Evolutionary conservation across 2,113 vertebrate species (phyloP), one percentile per base, ranked within the genome.

Genomic region (Catagonus wagneri): DNA sequence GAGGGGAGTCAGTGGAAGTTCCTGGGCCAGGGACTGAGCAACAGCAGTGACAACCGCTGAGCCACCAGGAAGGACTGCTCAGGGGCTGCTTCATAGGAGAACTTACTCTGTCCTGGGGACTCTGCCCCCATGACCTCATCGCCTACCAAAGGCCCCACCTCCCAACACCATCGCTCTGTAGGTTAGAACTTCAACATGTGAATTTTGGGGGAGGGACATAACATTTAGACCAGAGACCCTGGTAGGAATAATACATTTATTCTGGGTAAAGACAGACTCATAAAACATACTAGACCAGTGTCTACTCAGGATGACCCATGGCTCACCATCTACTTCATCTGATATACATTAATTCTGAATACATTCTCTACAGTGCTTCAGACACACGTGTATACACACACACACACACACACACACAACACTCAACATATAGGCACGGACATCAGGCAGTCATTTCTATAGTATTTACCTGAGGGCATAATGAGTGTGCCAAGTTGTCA

Each of bases 401-500:
- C 54, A 54, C 11, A 52, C 23, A 54, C 52, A 85, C 13, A 54
- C 54, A 54, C 54, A 44, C 44, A 54, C 54, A 54, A n/a, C 11
- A 44, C 5, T 14, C 29, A 1, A 76, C 39, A 72, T 54, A 72
- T 13, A 89, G 12, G 22, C 44, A 44, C 44, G 8, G 83, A 85
- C 25, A 0, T n/a, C 83, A 69, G 32, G 17, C 20, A 11, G 1
- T 75, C 71, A 44, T 91, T 85, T 95, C 32, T 65, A 44, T 32
- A 90, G 17, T 32, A 20, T 85, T 63, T 93, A 97, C 92, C 96
- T 97, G 34, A 72, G 22, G 66, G 81, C 56, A 22, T 63, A 96
- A 72, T 29, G 52, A 94, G 11, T 39, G 36, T 71, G 93, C 91
- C 89, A 97, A 29, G 69, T 97, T 98, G 83, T 97, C 85, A 97